These are phyloP conservation scores for Callocephalon fimbriatum DNA, from an alignment of 2,113 vertebrate genomes.

Conservation along the genomic window DNA sequence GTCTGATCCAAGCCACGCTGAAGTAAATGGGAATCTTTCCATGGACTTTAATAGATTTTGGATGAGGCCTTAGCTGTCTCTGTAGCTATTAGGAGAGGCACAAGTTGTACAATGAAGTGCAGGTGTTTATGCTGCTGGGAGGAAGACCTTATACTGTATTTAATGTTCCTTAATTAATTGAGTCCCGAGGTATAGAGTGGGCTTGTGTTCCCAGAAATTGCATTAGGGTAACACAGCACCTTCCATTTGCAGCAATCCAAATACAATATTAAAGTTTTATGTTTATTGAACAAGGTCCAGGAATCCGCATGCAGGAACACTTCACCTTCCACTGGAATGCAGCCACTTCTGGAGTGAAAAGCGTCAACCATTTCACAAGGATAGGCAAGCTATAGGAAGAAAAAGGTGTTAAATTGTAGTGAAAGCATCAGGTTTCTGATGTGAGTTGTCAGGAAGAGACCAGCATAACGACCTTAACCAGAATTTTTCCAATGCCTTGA, in stretches of 20 bases:
- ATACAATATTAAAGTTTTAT: slow-evolving; percentile 50
- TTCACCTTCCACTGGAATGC: slow-evolving; percentile 35
- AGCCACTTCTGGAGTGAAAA: not conserved
- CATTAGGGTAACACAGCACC: slow-evolving; percentile 42
- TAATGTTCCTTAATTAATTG: slow-evolving; percentile 66
- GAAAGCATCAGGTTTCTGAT: not conserved
- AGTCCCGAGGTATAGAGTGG: not conserved
- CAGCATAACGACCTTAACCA: accelerated
- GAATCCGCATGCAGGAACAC: not conserved
- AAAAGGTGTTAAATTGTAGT: not conserved
- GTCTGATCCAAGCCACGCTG: not conserved
- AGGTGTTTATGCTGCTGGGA: slow-evolving; percentile 41
- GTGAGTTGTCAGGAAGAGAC: not conserved
- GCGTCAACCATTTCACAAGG: accelerated
- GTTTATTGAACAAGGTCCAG: slow-evolving; percentile 48
- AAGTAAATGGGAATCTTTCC: slow-evolving; percentile 32
- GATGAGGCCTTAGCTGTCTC: slow-evolving; percentile 25
- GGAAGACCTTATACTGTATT: slow-evolving; percentile 54
- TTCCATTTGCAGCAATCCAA: slow-evolving; percentile 42
- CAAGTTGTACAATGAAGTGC: slow-evolving; percentile 32
- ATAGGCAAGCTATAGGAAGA: not conserved
- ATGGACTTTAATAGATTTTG: slow-evolving; percentile 42
- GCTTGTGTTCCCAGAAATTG: slow-evolving; percentile 56
- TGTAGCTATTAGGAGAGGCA: not conserved
- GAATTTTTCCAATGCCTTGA: not conserved